Percentiles rank a stretch among this genome's conserved stretches.
These are phyloP conservation scores for Diglossa cyanea DNA, from an alignment of 2,797 vertebrate genomes.

Conservation along the genomic window DNA sequence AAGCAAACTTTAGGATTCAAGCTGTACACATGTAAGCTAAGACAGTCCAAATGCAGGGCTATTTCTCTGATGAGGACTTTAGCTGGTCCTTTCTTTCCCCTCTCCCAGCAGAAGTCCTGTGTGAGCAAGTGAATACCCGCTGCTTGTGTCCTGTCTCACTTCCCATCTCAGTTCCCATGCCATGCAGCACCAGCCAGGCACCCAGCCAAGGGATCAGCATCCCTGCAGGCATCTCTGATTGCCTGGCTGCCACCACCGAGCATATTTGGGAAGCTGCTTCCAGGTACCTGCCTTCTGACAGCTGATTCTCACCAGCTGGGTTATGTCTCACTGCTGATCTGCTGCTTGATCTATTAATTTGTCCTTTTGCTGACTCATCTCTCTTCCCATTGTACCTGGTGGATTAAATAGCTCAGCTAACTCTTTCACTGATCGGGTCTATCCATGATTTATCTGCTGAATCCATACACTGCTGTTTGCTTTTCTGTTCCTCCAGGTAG, in stretches of 20 bases:
- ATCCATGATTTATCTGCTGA: not conserved
- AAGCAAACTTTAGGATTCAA: not conserved
- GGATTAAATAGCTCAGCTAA: not conserved
- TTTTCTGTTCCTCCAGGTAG: not conserved
- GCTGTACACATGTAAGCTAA: not conserved
- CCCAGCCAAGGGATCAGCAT: not conserved
- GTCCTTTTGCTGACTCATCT: not conserved
- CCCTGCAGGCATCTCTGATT: not conserved
- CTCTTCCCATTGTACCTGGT: not conserved
- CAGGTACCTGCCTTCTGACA: not conserved
- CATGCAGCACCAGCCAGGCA: not conserved
- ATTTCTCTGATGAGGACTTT: not conserved
- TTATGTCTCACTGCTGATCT: not conserved
- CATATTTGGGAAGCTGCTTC: not conserved
- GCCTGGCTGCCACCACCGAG: not conserved
- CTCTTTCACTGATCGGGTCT: not conserved
- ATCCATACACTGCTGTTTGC: not conserved
- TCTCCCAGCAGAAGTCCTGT: not conserved
- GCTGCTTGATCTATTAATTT: slow-evolving; percentile 15
- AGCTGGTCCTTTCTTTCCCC: not conserved
- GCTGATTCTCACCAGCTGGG: not conserved
- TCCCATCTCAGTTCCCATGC: not conserved
- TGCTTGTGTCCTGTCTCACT: rapidly evolving
- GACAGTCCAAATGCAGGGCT: not conserved
- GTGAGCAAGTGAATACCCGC: rapidly evolving